These are phyloP conservation scores for Alauda arvensis DNA, from an alignment of 2,797 vertebrate genomes.

Conservation along the genomic window DNA sequence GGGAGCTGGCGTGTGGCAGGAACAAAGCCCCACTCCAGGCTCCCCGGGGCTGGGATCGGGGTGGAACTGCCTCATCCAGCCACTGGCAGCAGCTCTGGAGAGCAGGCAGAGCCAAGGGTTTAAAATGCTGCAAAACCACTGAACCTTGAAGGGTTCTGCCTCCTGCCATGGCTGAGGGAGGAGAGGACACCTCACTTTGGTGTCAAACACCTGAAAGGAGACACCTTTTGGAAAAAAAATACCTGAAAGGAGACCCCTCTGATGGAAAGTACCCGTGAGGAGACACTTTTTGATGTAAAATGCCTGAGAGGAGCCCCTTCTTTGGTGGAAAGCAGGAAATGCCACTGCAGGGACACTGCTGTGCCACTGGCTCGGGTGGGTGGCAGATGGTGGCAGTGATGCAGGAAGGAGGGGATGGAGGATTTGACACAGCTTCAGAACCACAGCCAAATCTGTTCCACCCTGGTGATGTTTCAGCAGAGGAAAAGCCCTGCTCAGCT, in stretches of 20 bases:
- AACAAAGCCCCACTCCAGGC: not conserved
- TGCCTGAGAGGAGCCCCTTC: not conserved
- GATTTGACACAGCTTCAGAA: not conserved
- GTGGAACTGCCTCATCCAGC: not conserved
- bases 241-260: too few relatives aligned
- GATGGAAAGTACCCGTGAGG: not conserved
- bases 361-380: not conserved
- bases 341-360: not conserved
- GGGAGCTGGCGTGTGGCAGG: not conserved
- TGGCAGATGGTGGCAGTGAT: not conserved
- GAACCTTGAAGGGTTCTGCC: not conserved
- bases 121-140: not conserved
- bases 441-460: not conserved
- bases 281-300: not conserved
- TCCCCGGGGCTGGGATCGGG: not conserved
- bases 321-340: too few relatives aligned
- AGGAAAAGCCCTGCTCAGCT: not conserved
- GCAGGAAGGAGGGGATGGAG: not conserved
- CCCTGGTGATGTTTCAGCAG: not conserved
- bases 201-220: not conserved
- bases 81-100: not conserved
- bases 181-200: not conserved
- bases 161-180: not conserved
- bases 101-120: fast-evolving
- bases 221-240: not conserved